These are phyloP conservation scores for Lagopus leucura DNA, from an alignment of 2,113 vertebrate species.

Conservation along the genomic window DNA sequence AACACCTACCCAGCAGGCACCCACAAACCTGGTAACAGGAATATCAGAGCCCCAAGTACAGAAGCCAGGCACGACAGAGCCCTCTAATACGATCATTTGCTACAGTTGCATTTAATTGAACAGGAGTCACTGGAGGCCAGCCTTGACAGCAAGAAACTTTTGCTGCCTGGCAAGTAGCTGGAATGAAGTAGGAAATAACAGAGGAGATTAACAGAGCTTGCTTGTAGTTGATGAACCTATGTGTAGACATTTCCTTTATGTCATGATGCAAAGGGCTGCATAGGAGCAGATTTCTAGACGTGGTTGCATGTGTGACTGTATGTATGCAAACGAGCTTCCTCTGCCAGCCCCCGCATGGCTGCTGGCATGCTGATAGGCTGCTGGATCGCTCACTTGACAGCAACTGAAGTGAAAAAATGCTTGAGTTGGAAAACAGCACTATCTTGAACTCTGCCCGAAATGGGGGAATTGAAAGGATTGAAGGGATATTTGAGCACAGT, in stretches of 20 bases:
- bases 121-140: not conserved
- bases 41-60: not conserved
- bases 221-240: not conserved
- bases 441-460: not conserved
- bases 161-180: not conserved
- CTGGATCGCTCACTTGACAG: not conserved
- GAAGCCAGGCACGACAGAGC: not conserved
- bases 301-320: not conserved
- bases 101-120: not conserved
- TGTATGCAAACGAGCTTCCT: not conserved
- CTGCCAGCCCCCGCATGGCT: slow-evolving; percentile 28
- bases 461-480: not conserved
- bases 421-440: not conserved
- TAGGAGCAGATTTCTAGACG: not conserved
- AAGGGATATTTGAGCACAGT: not conserved
- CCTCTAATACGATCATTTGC: not conserved
- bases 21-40: not conserved
- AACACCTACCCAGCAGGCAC: not conserved
- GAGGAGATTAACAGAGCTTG: not conserved
- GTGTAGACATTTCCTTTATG: not conserved
- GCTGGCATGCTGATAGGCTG: not conserved
- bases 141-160: not conserved
- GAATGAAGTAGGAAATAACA: not conserved
- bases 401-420: not conserved
- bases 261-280: not conserved